A percentile compares a stretch with the other conserved stretches of the same genome.
phyloP scores from a whole-genome alignment of 2,113 vertebrate genomes.

The Apteryx owenii region DNA sequence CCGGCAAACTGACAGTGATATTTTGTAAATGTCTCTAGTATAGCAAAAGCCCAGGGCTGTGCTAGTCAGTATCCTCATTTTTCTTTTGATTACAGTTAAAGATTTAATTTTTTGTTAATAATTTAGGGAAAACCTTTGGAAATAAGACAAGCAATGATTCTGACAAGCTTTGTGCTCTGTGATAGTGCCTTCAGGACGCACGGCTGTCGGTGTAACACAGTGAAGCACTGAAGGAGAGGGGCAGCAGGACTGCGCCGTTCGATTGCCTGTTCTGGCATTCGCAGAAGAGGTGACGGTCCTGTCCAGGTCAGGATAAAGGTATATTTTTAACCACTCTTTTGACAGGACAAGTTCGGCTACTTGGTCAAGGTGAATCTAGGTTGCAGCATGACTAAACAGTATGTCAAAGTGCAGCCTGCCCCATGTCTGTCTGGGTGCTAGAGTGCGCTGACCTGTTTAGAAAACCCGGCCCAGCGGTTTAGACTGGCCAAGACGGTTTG shows the following conservation, averaged over 20 bases:
- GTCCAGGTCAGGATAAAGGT: neutral
- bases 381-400: accelerated
- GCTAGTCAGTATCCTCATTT: neutral
- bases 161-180: neutral
- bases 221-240: neutral
- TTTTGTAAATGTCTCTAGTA: neutral
- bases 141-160: neutral
- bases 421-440: neutral
- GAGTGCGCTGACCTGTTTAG: neutral
- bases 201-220: neutral
- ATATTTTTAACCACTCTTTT: neutral
- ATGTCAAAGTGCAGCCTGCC: neutral
- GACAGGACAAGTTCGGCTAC: neutral
- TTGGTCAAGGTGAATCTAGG: neutral
- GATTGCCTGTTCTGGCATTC: neutral
- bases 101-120: neutral
- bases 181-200: neutral
- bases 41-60: neutral
- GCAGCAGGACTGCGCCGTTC: neutral
- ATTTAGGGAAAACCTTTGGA: neutral
- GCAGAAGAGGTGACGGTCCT: neutral
- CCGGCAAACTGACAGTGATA: neutral
- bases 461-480: neutral
- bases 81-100: neutral
- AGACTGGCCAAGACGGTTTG: neutral